Evolutionary conservation across 2,797 vertebrate genomes (phyloP), one percentile per base, ranked within the genome.

Genomic region (Scomberomorus guttatus): DNA sequence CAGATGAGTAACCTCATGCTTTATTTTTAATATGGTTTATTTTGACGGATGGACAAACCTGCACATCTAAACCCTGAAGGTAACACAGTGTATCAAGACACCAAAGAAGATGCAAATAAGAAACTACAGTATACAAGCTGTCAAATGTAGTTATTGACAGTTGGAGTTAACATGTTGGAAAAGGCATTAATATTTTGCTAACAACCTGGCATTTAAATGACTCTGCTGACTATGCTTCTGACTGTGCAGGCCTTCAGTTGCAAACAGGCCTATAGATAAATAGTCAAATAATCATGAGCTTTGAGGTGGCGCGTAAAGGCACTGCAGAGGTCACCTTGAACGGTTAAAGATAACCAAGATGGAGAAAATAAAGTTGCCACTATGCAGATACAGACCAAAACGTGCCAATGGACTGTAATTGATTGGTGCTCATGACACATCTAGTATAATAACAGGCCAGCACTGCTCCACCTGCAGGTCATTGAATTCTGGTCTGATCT

Each of bases 291-390:
- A 39, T 14, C 11, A 24, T n/a, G n/a, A n/a, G n/a, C n/a, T 27
- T 55, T 32, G n/a, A 58, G 52, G 22, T 15, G 27, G 37, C 64
- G 44, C 22, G 9, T 42, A 64, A 39, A 57, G 20, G 20, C 46
- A 32, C 5, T 18, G 52, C 17, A 74, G 54, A 75, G 72, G 78
- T 89, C 72, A 86, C 75, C 78, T 78, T 82, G 73, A 6, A 22
- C 65, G 32, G 27, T 51, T 62, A 62, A 63, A 55, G 37, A 17
- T 64, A 27, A 70, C 22, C 15, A 44, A 42, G 8, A 57, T 50
- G 14, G 11, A 64, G 18, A 51, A 13, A 48, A 37, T 52, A n/a
- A 15, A 11, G 0, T 29, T 65, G 0, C 6, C 14, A 57, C 32
- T 11, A 7, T 14, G 24, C 27, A 25, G 20, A 60, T 34, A 57